Evolutionary conservation across 2,888 invertebrate genomes (phyloP), one percentile per base, ranked within the genome.

Genomic region (Protophormia terraenovae): DNA sequence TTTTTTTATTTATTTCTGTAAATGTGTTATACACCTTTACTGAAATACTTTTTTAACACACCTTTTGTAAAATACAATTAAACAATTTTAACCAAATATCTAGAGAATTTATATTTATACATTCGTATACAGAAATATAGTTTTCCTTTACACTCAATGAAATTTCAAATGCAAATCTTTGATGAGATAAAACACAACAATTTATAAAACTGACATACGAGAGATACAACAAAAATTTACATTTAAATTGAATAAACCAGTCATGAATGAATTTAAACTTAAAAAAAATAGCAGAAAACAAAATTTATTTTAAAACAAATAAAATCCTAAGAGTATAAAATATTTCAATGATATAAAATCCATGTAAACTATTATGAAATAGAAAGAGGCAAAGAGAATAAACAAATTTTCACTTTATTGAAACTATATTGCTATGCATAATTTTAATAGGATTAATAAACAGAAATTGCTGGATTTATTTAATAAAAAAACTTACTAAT

Each of bases 121-220:
- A 8, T 10, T 0, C 3, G n/a, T 10, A 22, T 27, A 29, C 4
- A 4, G 6, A 32, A 8, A 32, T 32, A 32, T 27, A 45, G 24
- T n/a, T 47, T 58, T 22, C 4, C 14, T 19, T 75, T 75, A 29
- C n/a, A 50, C 60, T 22, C 60, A 41, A 73, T 73, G 45, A 47
- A 80, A 71, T 64, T 58, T 45, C 5, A 71, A 71, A 79, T 64
- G 64, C 69, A 66, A 79, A 73, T 73, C 60, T 60, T 72, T 53
- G n/a, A n/a, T 50, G 22, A 45, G 53, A 76, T 66, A 16, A 41
- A 64, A 16, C 19, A n/a, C 29, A 55, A 35, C 5, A 14, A 29
- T n/a, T 19, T n/a, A 45, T 12, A 14, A 69, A 55, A 45, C 29
- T 55, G 7, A 41, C 38, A 29, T 27, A 10, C 27, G 6, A 45